Base-by-base conservation (phyloP, 2,888 invertebrate genomes). In the Macrosoma leucophasiata region DNA sequence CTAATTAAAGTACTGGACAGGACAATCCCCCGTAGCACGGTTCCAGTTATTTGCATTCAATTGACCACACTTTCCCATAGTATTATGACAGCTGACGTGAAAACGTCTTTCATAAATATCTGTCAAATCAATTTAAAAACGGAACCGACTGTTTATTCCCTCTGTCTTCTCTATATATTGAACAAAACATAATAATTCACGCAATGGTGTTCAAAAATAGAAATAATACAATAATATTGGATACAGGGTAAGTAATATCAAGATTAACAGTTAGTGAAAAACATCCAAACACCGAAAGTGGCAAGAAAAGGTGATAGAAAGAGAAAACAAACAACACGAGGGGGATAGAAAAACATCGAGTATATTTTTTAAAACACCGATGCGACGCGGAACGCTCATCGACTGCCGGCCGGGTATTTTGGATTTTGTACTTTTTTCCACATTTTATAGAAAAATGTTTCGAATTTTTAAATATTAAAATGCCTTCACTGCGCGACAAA, bases 191-290 rank as follows among this genome's bases (percentile, higher is more conserved):
- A 31, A 40, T 13, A 14, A 18, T 32, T 19, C 33, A 38, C 27
- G 32, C 34, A 44, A 39, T 13, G 18, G 29, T 19, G 26, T 29
- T 35, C 43, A 43, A 29, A 25, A 41, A 32, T 41, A 58, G 43
- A 55, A 52, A 56, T 59, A 66, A 62, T 52, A 50, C 52, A 52
- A 54, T n/a, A n/a, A n/a, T n/a, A n/a, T 58, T 47, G 57, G 53
- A 52, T 61, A 64, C 43, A 41, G 45, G 67, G 58, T n/a, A n/a
- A 62, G 41, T 67, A 60, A 69, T 75, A 79, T 81, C 78, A 78
- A 82, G 78, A 82, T 82, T 82, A 82, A 82, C 81, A 82, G 81
- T 81, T 82, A 82, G 81, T 82, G 82, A 81, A 79, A 71, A 81
- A 82, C 82, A 82, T 82, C 75, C 81, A 81, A 66, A 82, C 82